A percentile compares a stretch with the other conserved stretches of the same genome.
These are phyloP conservation scores for Pachymerium ferrugineum DNA, from an alignment of 2,888 invertebrate genomes.

Conservation along the genomic window DNA sequence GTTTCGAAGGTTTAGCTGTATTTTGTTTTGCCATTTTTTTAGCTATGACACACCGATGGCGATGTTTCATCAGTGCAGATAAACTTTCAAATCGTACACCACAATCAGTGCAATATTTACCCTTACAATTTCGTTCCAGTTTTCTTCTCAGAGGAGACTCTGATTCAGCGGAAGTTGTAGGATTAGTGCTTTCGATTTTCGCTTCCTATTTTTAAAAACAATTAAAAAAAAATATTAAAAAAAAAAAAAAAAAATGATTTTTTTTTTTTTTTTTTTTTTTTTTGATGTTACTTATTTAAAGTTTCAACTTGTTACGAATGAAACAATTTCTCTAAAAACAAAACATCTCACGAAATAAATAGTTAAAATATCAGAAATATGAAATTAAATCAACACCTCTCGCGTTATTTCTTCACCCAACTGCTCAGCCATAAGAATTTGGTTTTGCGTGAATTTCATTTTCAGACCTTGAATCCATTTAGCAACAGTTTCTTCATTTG, in stretches of 20 bases:
- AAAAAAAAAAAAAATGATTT: neutral
- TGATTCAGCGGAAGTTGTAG: neutral
- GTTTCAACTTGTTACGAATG: too few species aligned
- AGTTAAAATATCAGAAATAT: too few species aligned
- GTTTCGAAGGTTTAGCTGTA: neutral
- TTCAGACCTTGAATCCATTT: slow-evolving; percentile 3
- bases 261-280: neutral
- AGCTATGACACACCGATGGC: neutral
- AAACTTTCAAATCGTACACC: neutral
- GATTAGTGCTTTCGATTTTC: neutral
- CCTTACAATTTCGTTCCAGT: neutral
- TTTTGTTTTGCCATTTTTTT: neutral
- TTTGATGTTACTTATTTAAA: too few species aligned
- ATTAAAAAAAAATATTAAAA: neutral
- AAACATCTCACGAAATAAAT: too few species aligned
- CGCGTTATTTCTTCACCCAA: neutral
- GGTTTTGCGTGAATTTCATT: neutral
- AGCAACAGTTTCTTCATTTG: neutral
- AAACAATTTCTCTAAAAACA: too few species aligned
- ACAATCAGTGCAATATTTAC: neutral
- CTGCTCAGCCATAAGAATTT: neutral
- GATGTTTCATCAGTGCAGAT: neutral
- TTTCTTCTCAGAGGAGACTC: neutral
- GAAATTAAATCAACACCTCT: too few species aligned
- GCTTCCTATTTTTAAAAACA: neutral